phyloP scores from a whole-genome alignment of 2,888 invertebrate species.

The Chirona hameri region DNA sequence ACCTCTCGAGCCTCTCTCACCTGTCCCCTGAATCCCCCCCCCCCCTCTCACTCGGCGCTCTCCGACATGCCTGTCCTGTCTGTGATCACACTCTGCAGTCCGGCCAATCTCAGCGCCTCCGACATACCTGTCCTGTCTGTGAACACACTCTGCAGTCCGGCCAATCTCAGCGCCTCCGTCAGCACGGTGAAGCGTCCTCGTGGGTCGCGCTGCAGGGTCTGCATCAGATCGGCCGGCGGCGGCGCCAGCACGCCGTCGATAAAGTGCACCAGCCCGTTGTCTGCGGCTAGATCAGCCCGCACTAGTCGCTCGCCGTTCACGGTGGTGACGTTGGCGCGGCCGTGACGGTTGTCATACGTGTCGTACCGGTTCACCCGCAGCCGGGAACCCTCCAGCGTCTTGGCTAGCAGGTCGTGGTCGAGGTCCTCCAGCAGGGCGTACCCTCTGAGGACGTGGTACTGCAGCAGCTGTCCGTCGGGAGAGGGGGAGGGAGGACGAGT shows the following conservation, averaged over 20 bases:
- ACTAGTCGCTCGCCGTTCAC: constrained; percentile 33
- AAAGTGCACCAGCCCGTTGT: constrained; percentile 39
- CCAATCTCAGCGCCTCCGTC: constrained; percentile 31
- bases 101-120: constrained; percentile 30
- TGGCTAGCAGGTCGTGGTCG: constrained; percentile 31
- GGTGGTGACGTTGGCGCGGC: constrained; percentile 25
- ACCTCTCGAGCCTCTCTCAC: background rate
- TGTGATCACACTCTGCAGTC: constrained; percentile 4
- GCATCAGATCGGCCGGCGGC: constrained; percentile 29
- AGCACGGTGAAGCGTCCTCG: constrained; percentile 31
- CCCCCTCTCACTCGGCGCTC: too few relatives aligned
- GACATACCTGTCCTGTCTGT: background rate
- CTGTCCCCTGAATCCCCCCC: too few relatives aligned
- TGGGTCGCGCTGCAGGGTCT: constrained; percentile 29
- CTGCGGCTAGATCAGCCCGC: constrained; percentile 30
- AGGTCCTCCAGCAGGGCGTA: constrained; percentile 9
- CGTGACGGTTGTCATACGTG: constrained; percentile 1
- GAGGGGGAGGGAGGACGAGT: too few relatives aligned
- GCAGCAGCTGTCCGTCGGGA: constrained; percentile 6
- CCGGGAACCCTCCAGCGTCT: constrained; percentile 27
- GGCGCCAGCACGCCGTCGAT: constrained; percentile 35
- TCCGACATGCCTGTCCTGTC: background rate
- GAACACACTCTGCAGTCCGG: constrained; percentile 28
- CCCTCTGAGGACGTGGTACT: constrained; percentile 33
- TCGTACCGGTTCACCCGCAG: constrained; percentile 29